Evolutionary conservation across 2,888 invertebrate species (phyloP).

Genomic region (Xylota segnis): DNA sequence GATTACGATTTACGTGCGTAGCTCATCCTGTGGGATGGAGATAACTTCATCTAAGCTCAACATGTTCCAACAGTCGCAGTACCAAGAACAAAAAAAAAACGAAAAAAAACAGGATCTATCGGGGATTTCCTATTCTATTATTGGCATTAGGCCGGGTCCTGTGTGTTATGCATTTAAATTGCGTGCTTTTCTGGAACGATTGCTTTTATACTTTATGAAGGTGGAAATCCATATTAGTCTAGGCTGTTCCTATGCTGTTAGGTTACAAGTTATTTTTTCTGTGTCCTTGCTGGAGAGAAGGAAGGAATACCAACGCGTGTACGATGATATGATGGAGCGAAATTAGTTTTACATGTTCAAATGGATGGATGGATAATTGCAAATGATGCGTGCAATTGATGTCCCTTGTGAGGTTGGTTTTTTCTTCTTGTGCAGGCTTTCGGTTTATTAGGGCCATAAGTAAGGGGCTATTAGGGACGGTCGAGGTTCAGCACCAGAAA

Average conservation of each 20-base stretch:
- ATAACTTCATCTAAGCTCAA: conserved; percentile 77
- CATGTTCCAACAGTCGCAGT: conserved; percentile 56
- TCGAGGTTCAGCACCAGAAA: conserved; percentile 5
- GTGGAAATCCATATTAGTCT: conserved; percentile 76
- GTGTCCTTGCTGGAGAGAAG: neutral
- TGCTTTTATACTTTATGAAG: conserved; percentile 76
- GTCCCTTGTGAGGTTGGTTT: conserved; percentile 24
- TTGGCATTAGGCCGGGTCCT: conserved; percentile 85
- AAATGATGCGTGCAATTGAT: conserved; percentile 70
- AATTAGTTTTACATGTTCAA: conserved; percentile 65
- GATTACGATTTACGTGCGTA: conserved; percentile 75
- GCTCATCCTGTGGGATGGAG: conserved; percentile 73
- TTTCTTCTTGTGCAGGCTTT: conserved; percentile 8
- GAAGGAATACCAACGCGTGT: conserved; percentile 14
- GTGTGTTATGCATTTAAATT: conserved; percentile 85
- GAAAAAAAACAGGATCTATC: conserved; percentile 82
- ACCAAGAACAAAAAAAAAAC: conserved; percentile 9
- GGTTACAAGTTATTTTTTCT: conserved; percentile 17
- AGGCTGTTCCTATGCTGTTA: conserved; percentile 40
- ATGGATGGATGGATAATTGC: conserved; percentile 69
- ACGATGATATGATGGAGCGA: conserved; percentile 63
- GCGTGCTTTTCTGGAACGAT: conserved; percentile 83
- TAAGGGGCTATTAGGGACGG: conserved; percentile 30
- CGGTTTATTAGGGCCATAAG: conserved; percentile 52
- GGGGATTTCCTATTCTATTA: conserved; percentile 85